A percentile compares a stretch with the other conserved stretches of the same genome.
Evolutionary conservation across 1,140 invertebrate species (phyloP).

Genomic region (Augochlora pura): DNA sequence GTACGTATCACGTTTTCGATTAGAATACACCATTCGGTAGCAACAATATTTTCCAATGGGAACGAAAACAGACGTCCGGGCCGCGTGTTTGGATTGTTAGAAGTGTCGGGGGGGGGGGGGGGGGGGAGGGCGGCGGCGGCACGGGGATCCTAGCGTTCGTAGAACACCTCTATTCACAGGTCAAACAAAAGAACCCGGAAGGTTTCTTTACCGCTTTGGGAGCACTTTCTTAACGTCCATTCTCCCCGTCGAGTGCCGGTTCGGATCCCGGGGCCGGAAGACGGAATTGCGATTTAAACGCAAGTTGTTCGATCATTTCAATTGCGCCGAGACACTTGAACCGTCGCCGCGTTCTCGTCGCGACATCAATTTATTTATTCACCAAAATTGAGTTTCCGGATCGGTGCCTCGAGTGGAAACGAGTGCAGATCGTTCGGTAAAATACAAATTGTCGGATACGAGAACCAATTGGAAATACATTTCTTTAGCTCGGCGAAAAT

Average conservation of each 20-base stretch:
- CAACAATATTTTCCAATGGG: no score
- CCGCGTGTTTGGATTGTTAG: not conserved
- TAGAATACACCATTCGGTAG: no score
- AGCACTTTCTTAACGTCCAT: not conserved
- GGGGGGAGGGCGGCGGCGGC: no score
- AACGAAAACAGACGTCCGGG: no score
- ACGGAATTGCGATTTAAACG: not conserved
- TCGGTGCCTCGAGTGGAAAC: no score
- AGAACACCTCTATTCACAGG: constrained; percentile 8
- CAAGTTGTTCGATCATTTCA: not conserved
- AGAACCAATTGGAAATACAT: no score
- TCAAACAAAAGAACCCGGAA: constrained; percentile 5
- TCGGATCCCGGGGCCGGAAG: not conserved
- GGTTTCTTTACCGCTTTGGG: constrained; percentile 1
- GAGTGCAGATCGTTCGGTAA: no score
- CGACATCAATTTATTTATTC: not conserved
- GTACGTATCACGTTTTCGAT: no score
- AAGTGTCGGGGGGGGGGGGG: not conserved
- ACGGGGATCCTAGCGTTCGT: not conserved
- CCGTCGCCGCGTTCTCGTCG: not conserved
- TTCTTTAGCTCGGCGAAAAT: no score
- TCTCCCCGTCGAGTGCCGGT: not conserved
- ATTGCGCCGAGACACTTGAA: not conserved
- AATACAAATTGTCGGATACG: no score
- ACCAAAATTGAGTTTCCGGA: no score